Evolutionary conservation across 2,888 invertebrate genomes (phyloP), one percentile per base, ranked within the genome.

Genomic region (Eupsilia transversa): DNA sequence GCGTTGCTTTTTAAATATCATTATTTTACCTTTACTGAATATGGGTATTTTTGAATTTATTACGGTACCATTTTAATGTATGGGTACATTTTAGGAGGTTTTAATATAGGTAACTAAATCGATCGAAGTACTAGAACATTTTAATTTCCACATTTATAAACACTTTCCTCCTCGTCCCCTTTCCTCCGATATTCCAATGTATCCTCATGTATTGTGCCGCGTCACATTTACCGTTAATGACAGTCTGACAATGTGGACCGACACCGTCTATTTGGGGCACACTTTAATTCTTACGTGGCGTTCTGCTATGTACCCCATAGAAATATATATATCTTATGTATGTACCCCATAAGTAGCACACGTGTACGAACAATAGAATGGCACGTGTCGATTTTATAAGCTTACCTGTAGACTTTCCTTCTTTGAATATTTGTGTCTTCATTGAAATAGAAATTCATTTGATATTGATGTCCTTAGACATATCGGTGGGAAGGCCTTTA

Each of bases 251-350:
- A 35, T 59, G 61, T 59, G 52, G 20, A 41, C 52, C 33, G 76
- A 69, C 68, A 70, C 59, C 61, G 35, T 43, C 43, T 82, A 79
- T 81, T 81, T 78, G 70, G 79, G 78, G 59, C 74, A 43, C 63
- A 59, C 56, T 66, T 64, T 82, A 78, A 71, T 82, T 78, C 74
- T 81, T 57, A 49, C n/a, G n/a, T 38, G 72, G 56, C 67, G 52
- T 59, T 27, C 49, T 52, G 33, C 23, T 33, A 46, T 64, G 23
- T 68, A 23, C 33, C 30, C 10, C 20, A n/a, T n/a, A n/a, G n/a
- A n/a, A n/a, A n/a, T n/a, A n/a, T n/a, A n/a, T n/a, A n/a, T n/a
- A n/a, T n/a, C n/a, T 49, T 69, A 35, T 52, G 14, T 46, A 46
- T 20, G 7, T 56, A 54, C n/a, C n/a, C n/a, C n/a, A n/a, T n/a